phyloP scores from a whole-genome alignment of 2,797 vertebrate genomes.

The Spinibarbus caldwelli region DNA sequence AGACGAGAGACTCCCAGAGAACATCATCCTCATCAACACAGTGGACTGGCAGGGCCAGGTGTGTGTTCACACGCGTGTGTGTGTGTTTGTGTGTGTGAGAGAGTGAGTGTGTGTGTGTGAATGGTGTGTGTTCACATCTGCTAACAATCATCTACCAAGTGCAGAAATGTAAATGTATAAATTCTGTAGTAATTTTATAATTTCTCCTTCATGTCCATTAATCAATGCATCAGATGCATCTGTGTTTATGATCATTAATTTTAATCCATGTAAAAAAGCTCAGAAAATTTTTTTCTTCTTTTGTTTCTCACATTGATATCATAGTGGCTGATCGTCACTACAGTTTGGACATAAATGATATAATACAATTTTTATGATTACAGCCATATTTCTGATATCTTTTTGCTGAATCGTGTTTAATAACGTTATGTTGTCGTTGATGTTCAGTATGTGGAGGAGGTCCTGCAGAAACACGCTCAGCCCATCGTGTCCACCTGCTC shows the following conservation, averaged over 20 bases:
- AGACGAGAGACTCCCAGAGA: slow-evolving; percentile 81
- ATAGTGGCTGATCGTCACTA: not conserved
- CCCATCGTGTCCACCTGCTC: slow-evolving; percentile 84
- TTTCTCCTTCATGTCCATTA: not conserved
- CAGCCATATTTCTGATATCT: not conserved
- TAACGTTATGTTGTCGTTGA: slow-evolving; percentile 55
- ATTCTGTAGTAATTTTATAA: no score
- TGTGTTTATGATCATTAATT: not conserved
- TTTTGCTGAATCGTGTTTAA: not conserved
- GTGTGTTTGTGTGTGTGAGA: no score
- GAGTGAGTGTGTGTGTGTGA: no score
- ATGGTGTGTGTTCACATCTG: no score
- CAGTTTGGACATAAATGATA: not conserved
- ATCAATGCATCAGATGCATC: not conserved
- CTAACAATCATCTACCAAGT: not conserved
- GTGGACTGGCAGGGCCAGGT: slow-evolving; percentile 85
- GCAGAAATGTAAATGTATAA: not conserved
- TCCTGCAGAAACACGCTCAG: slow-evolving; percentile 79
- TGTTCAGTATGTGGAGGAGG: slow-evolving; percentile 78
- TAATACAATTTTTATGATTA: not conserved
- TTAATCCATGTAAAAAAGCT: not conserved
- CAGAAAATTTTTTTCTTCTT: not conserved
- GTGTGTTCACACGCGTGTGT: slow-evolving; percentile 32
- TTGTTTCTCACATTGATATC: not conserved
- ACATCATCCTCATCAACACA: slow-evolving; percentile 84